Evolutionary conservation across 37 sponge, comb jelly and placozoan species (phyloP).

Genomic region (Petrosia ficiformis): DNA sequence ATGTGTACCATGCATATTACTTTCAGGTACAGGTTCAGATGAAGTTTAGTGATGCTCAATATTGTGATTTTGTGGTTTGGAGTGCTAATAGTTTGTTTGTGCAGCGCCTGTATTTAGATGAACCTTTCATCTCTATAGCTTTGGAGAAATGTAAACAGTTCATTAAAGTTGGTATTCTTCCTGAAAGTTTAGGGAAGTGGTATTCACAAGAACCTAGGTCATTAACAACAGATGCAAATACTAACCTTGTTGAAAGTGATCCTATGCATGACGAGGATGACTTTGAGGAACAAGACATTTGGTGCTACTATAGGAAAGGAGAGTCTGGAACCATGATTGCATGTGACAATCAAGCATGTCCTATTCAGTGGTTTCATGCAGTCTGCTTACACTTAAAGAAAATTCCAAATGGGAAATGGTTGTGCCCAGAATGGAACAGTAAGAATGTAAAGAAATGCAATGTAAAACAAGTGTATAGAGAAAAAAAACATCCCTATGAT

Average conservation of each 20-base stretch:
- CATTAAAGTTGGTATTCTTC: constrained; percentile 30
- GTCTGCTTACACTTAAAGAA: constrained; percentile 7
- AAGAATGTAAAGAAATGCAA: too few relatives aligned
- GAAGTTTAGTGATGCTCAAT: constrained; percentile 23
- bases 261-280: not conserved
- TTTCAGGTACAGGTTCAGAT: constrained; percentile 54
- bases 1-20: constrained; percentile 27
- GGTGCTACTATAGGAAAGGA: constrained; percentile 20
- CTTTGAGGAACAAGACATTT: not conserved
- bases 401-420: constrained; percentile 44
- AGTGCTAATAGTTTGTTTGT: constrained; percentile 17
- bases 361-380: constrained; percentile 31
- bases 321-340: constrained; percentile 12
- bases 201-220: constrained; percentile 7
- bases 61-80: constrained; percentile 57
- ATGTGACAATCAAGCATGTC: constrained; percentile 12
- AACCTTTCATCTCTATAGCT: constrained; percentile 2
- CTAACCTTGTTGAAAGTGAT: not conserved
- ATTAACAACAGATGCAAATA: too few relatives aligned
- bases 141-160: constrained; percentile 7
- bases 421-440: constrained; percentile 39
- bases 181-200: constrained; percentile 30
- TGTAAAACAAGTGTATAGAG: too few relatives aligned
- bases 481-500: too few relatives aligned
- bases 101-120: constrained; percentile 22